Evolutionary conservation across 2,888 invertebrate genomes (phyloP), one percentile per base, ranked within the genome.

Genomic region (Campoplex nolae): DNA sequence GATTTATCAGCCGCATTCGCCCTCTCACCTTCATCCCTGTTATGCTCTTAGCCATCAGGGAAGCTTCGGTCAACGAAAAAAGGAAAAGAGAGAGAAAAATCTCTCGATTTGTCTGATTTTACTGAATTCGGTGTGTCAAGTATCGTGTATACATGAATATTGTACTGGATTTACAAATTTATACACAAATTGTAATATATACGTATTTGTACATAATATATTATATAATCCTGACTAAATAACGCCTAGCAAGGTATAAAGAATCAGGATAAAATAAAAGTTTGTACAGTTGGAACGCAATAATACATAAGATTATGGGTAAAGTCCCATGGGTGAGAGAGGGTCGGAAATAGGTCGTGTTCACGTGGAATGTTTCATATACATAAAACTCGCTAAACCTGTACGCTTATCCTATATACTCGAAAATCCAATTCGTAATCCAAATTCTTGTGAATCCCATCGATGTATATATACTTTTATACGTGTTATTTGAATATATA

Each of bases 391-490:
- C 16, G 38, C 58, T 38, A 73, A 67, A 82, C n/a, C 42, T 42
- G 23, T 11, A 45, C 42, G 56, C 54, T 28, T 62, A 35, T 58
- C 38, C 38, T 38, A 38, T 38, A 38, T 38, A 38, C 38, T 38
- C 38, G 38, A 38, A 6, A 38, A 38, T 38, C 38, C 38, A 38
- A 38, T 38, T 38, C 38, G 38, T 38, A 38, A 38, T 83, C 71
- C 77, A 71, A 77, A 83, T 83, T 77, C 83, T 62, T 28, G 48
- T 13, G 70, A 83, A 78, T 70, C 78, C 74, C 73, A 75, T 86
- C 79, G 67, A 74, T 51, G n/a, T 71, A 81, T 58, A 65, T 68
- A 77, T 56, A 58, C 32, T 76, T 71, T 56, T 85, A 51, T 51
- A 67, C 56, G 45, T 42, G 58, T 32, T 23, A 23, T 23, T 23